phyloP scores from a whole-genome alignment of 2,888 invertebrate genomes.

The Linyphia triangularis region DNA sequence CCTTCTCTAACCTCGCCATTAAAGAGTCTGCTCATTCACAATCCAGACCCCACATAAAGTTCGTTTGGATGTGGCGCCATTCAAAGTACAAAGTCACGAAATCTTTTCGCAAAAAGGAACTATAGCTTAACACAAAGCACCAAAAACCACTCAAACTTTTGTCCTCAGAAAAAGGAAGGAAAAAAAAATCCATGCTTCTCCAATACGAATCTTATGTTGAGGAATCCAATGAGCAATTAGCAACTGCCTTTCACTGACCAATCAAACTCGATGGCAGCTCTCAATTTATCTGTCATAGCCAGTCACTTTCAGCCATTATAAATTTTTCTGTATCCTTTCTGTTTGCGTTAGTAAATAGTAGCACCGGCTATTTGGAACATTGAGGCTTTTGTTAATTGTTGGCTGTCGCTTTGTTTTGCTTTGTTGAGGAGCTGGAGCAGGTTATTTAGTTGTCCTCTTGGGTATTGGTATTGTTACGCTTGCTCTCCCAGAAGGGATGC shows the following conservation, averaged over 20 bases:
- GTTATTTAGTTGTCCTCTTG: constrained; percentile 49
- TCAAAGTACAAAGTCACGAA: not conserved
- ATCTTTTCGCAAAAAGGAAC: not conserved
- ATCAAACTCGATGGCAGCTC: constrained; percentile 38
- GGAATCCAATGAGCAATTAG: constrained; percentile 35
- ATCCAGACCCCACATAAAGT: too few species aligned
- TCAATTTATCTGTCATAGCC: constrained; percentile 57
- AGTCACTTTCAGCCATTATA: constrained; percentile 38
- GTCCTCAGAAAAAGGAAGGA: not conserved
- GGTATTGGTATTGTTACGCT: constrained; percentile 12
- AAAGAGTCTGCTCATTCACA: too few species aligned
- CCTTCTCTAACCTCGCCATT: too few species aligned
- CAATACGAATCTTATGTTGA: not conserved
- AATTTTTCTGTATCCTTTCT: not conserved
- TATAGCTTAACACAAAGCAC: not conserved
- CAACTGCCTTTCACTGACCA: constrained; percentile 41
- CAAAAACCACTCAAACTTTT: not conserved
- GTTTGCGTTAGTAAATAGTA: not conserved
- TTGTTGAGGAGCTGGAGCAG: not conserved
- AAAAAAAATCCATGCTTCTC: not conserved
- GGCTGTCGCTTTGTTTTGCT: constrained; percentile 36
- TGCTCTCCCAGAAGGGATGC: not conserved
- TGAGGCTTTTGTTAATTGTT: constrained; percentile 32
- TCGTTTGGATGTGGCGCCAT: too few species aligned
- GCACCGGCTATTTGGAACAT: not conserved